Percentiles rank a stretch among this genome's conserved stretches.
Conservation (phyloP, 2,888 invertebrate genomes). For the Drosophila buzzatii region DNA sequence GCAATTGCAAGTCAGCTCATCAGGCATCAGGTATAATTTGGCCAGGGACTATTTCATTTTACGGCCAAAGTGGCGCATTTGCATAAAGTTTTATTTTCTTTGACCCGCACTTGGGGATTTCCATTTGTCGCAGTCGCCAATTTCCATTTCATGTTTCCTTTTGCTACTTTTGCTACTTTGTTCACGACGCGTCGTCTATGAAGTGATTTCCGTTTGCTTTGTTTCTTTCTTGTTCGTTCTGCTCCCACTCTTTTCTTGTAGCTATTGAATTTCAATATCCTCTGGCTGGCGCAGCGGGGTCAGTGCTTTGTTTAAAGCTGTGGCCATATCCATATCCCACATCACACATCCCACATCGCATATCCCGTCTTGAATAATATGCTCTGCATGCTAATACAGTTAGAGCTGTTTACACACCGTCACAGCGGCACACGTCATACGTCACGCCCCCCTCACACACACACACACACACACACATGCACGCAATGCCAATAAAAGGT, state of each 20-base stretch:
- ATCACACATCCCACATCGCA: neutral
- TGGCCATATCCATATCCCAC: conserved; percentile 24
- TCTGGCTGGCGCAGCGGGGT: conserved; percentile 14
- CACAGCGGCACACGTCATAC: conserved; percentile 39
- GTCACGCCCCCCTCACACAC: conserved; percentile 13
- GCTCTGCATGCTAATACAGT: conserved; percentile 44
- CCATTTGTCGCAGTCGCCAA: conserved; percentile 50
- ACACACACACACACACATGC: conserved; percentile 9
- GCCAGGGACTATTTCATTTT: conserved; percentile 80
- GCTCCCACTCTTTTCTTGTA: conserved; percentile 56
- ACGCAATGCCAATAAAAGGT: conserved; percentile 68
- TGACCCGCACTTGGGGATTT: conserved; percentile 80
- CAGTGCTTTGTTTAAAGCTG: conserved; percentile 46
- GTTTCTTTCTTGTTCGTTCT: conserved; percentile 55
- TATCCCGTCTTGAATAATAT: conserved; percentile 8
- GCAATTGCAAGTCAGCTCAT: conserved; percentile 73
- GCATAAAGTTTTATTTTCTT: conserved; percentile 81
- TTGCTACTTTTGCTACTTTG: conserved; percentile 67
- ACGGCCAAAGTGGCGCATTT: conserved; percentile 80
- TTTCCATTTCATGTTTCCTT: conserved; percentile 61
- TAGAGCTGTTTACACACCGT: conserved; percentile 44
- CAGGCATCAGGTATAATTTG: conserved; percentile 81
- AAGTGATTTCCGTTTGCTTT: conserved; percentile 45
- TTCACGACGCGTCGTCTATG: conserved; percentile 43
- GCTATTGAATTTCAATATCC: conserved; percentile 75